phyloP scores from a whole-genome alignment of 2,113 vertebrate genomes.

The Pardalotus punctatus region DNA sequence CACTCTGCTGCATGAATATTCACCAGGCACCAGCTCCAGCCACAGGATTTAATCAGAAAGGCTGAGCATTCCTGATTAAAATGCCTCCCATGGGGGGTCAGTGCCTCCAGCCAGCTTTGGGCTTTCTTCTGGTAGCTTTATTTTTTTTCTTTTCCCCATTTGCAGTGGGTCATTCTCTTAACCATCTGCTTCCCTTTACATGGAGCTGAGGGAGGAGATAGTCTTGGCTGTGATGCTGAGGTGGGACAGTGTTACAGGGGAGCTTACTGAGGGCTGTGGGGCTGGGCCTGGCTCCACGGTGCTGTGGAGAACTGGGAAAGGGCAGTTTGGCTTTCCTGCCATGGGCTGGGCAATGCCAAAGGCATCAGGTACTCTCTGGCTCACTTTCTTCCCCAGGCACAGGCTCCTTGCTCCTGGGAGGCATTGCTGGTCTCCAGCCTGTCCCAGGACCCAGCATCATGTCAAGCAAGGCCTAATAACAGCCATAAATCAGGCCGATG shows the following conservation, averaged over 20 bases:
- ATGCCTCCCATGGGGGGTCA: constrained; percentile 36
- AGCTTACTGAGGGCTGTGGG: background rate
- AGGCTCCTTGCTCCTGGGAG: background rate
- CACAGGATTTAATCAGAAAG: constrained; percentile 56
- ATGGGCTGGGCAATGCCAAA: background rate
- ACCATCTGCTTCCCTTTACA: constrained; percentile 42
- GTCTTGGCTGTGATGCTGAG: background rate
- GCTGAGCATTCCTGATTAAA: constrained; percentile 48
- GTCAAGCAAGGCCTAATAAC: background rate
- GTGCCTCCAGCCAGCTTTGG: constrained; percentile 44
- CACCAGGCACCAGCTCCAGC: constrained; percentile 29
- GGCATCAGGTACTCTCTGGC: background rate
- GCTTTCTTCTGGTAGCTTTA: constrained; percentile 21
- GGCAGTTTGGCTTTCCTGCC: background rate
- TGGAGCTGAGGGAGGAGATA: background rate
- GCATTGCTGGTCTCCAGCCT: background rate
- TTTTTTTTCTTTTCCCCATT: background rate
- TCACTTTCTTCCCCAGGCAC: background rate
- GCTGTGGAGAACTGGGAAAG: background rate
- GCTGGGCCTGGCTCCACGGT: background rate
- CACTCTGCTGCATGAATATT: constrained; percentile 30
- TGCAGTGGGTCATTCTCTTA: constrained; percentile 3
- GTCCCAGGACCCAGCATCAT: background rate
- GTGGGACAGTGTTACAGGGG: background rate
- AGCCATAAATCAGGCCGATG: background rate